phyloP scores from a whole-genome alignment of 2,113 vertebrate genomes.

The Pterophyllum scalare region DNA sequence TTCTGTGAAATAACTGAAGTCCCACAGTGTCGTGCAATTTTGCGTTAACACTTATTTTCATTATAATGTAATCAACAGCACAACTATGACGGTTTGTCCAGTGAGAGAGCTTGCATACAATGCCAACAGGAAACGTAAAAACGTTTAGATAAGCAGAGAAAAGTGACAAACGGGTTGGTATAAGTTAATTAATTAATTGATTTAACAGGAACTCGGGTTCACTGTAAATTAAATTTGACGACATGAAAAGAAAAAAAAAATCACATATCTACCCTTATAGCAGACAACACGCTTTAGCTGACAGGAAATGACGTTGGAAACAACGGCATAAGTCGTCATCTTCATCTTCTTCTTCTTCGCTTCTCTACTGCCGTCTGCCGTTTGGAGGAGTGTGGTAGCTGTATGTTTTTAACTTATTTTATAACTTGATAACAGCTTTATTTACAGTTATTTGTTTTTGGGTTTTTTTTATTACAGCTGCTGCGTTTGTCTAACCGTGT shows the following conservation, averaged over 20 bases:
- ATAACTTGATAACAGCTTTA: not conserved
- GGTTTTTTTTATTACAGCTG: not conserved
- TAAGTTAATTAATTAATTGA: not conserved
- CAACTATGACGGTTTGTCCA: not conserved
- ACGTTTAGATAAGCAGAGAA: not conserved
- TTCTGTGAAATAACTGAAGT: not conserved
- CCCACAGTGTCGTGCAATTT: not conserved
- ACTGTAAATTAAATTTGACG: fast-evolving
- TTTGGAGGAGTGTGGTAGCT: not conserved
- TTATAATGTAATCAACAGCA: not conserved
- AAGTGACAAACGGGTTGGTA: not conserved
- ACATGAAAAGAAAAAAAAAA: not conserved
- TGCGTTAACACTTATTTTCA: not conserved
- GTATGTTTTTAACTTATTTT: not conserved
- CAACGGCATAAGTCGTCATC: fast-evolving
- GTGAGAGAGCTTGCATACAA: not conserved
- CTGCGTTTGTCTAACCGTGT: fast-evolving
- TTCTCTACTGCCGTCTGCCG: constrained; percentile 36
- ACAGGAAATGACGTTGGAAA: constrained; percentile 44
- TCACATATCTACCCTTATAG: not conserved
- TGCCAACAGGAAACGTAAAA: not conserved
- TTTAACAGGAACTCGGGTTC: fast-evolving
- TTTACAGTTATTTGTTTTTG: not conserved
- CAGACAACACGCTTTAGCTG: not conserved
- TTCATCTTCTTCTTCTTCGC: not conserved